Percentiles rank a stretch among this genome's conserved stretches.
Conservation (phyloP, 2,113 vertebrate species). For the Nesoenas mayeri region DNA sequence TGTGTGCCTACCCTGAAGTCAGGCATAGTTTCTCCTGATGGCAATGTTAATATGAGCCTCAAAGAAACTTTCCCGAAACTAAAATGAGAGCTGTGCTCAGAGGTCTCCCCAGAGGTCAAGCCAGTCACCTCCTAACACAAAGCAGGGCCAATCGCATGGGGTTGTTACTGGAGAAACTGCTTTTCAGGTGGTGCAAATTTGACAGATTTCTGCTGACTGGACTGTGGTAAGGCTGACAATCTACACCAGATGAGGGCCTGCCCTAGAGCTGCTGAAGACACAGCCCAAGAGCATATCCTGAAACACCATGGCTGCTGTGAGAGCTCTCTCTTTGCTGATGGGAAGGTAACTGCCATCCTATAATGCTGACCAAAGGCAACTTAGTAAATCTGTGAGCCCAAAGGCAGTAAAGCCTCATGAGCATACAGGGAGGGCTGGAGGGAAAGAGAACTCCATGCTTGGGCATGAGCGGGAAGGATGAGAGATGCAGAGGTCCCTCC, state of each 20-base stretch:
- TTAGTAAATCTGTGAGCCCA: not conserved
- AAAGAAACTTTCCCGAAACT: not conserved
- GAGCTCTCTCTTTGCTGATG: not conserved
- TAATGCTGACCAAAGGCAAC: fast-evolving
- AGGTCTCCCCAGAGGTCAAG: not conserved
- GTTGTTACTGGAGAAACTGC: not conserved
- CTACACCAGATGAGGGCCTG: not conserved
- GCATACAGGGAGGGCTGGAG: not conserved
- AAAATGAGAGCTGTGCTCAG: not conserved
- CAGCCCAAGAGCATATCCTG: not conserved
- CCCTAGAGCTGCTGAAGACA: not conserved
- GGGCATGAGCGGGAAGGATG: no score
- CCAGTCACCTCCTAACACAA: not conserved
- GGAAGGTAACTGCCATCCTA: not conserved
- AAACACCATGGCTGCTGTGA: not conserved
- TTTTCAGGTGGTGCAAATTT: not conserved
- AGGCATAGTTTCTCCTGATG: not conserved
- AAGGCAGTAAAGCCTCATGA: not conserved
- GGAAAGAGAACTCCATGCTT: not conserved
- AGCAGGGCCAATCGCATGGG: not conserved
- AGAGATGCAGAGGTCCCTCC: not conserved
- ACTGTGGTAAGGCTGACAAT: not conserved
- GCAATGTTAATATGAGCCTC: not conserved
- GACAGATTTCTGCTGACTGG: not conserved
- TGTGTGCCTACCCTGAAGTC: not conserved